Evolutionary conservation across 2,888 invertebrate species (phyloP).

Genomic region (Drosophila greeni): DNA sequence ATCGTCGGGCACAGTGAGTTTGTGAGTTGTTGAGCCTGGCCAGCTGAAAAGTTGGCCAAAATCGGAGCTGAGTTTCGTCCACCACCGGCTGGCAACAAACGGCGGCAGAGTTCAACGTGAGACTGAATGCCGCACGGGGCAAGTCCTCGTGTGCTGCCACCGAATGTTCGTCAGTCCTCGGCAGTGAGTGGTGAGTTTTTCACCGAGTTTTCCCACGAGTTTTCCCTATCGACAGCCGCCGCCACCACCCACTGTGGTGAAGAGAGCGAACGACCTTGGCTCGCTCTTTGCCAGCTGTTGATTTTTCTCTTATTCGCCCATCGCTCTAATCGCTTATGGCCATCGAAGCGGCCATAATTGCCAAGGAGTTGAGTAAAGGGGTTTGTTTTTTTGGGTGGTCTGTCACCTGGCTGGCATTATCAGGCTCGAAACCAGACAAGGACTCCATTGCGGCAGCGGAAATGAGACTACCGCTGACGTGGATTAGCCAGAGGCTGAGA

Average conservation of each 20-base stretch:
- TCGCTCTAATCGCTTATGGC: constrained; percentile 23
- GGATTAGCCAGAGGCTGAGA: not conserved
- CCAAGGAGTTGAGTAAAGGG: not conserved
- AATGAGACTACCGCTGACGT: not conserved
- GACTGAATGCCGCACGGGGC: constrained; percentile 54
- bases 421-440: not conserved
- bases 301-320: constrained; percentile 36
- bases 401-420: constrained; percentile 5
- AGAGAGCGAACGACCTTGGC: constrained; percentile 38
- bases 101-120: constrained; percentile 64
- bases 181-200: constrained; percentile 26
- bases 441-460: not conserved
- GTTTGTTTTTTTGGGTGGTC: not conserved
- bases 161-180: not conserved
- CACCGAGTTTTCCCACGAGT: not conserved
- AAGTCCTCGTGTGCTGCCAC: constrained; percentile 22
- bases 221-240: too few relatives aligned
- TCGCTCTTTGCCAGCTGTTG: constrained; percentile 46
- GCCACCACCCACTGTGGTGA: constrained; percentile 2
- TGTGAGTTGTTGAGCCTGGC: constrained; percentile 12
- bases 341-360: constrained; percentile 14
- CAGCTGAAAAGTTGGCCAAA: not conserved
- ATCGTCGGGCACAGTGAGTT: constrained; percentile 7
- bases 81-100: constrained; percentile 51
- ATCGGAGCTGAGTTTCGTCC: constrained; percentile 7